Conservation (phyloP, 2,888 invertebrate genomes). For the Macaria liturata region DNA sequence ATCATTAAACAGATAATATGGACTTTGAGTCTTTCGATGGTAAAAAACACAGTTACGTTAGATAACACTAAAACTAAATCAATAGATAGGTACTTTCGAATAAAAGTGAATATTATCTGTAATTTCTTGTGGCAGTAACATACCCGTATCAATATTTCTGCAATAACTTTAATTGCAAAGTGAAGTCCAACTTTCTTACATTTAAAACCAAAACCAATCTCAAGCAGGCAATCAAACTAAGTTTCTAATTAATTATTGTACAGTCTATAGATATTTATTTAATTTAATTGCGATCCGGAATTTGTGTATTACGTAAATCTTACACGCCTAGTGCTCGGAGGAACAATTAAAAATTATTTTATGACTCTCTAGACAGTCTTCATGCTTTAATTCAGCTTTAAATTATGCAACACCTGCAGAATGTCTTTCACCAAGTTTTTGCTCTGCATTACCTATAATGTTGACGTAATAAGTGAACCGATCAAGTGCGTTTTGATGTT, state of each 20-base stretch:
- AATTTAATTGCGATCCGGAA: constrained; percentile 17
- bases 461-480: constrained; percentile 18
- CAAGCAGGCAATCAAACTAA: constrained; percentile 9
- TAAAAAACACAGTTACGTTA: too few species aligned
- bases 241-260: constrained; percentile 7
- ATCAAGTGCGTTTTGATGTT: neutral
- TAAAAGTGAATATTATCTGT: too few species aligned
- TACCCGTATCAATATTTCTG: too few species aligned
- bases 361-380: constrained; percentile 22
- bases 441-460: constrained; percentile 5
- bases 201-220: constrained; percentile 7
- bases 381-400: constrained; percentile 23
- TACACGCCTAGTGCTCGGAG: constrained; percentile 24
- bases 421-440: constrained; percentile 28
- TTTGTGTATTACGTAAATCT: constrained; percentile 27
- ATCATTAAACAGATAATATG: too few species aligned
- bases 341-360: constrained; percentile 33
- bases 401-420: constrained; percentile 28
- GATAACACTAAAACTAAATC: too few species aligned
- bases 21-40: too few species aligned
- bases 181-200: constrained; percentile 5
- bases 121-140: too few species aligned
- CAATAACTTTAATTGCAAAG: too few species aligned
- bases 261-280: too few species aligned
- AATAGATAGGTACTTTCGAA: too few species aligned